phyloP scores from a whole-genome alignment of 2,113 vertebrate genomes.

The Cyprinodon variegatus region DNA sequence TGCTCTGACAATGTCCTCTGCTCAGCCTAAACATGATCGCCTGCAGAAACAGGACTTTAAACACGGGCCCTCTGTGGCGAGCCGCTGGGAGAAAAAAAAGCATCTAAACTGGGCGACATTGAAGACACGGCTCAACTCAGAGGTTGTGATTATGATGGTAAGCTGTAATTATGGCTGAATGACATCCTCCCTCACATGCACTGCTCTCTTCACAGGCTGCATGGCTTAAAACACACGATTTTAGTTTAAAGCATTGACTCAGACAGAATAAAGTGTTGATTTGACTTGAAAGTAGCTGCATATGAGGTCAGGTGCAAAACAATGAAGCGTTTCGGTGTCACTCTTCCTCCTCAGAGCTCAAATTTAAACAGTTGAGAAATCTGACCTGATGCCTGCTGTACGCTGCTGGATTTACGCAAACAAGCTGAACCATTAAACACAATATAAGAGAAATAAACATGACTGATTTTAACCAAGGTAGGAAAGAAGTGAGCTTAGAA shows the following conservation, averaged over 20 bases:
- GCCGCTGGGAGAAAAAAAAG: slow-evolving; percentile 13
- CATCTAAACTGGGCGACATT: slow-evolving; percentile 9
- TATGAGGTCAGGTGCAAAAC: not conserved
- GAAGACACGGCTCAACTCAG: not conserved
- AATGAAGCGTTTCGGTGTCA: not conserved
- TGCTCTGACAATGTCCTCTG: slow-evolving; percentile 2
- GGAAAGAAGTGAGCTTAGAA: not conserved
- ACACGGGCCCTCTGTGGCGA: slow-evolving; percentile 10
- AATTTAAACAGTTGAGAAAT: not conserved
- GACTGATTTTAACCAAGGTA: not conserved
- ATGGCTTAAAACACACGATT: not conserved
- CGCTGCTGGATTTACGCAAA: not conserved
- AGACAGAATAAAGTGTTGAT: not conserved
- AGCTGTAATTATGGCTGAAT: slow-evolving; percentile 14
- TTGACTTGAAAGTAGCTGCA: not conserved
- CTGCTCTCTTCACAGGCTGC: not conserved
- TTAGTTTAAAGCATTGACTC: not conserved
- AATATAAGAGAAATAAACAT: not conserved
- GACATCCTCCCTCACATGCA: slow-evolving; percentile 1
- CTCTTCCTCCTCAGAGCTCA: not conserved
- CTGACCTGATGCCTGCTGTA: not conserved
- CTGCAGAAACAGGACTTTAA: slow-evolving; percentile 14
- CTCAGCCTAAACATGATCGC: slow-evolving; percentile 3
- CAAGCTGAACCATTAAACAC: not conserved
- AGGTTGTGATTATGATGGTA: slow-evolving; percentile 15